Percentiles rank a stretch among this genome's conserved stretches.
Conservation (phyloP, 2,797 vertebrate genomes). For the Jordanella pulchra region DNA sequence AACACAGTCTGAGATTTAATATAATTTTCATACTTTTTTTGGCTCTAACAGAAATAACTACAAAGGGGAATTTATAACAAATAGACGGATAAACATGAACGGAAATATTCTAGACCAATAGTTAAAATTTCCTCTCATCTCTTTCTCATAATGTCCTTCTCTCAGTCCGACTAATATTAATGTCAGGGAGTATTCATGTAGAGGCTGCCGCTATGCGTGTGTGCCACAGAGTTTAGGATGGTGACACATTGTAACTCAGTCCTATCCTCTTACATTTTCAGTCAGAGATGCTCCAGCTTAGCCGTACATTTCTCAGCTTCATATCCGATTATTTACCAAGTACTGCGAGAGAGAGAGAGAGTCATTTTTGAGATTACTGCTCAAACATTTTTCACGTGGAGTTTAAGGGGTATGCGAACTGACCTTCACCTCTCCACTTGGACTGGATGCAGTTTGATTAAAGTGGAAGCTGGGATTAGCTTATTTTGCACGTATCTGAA, state of each 20-base stretch:
- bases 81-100: background rate
- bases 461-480: conserved; percentile 57
- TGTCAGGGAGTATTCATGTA: background rate
- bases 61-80: background rate
- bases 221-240: background rate
- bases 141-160: background rate
- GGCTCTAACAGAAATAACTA: background rate
- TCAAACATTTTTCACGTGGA: background rate
- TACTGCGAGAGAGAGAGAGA: background rate
- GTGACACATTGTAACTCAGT: background rate
- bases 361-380: background rate
- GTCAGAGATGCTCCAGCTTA: background rate
- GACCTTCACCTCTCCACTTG: background rate
- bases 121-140: background rate
- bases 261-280: background rate
- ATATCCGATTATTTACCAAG: background rate
- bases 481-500: conserved; percentile 42
- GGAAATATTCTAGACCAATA: background rate
- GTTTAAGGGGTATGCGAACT: background rate
- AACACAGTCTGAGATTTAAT: too few species aligned
- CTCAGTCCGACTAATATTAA: background rate
- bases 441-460: conserved; percentile 51
- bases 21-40: background rate
- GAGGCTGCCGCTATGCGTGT: background rate
- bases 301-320: background rate